Base-by-base conservation (phyloP, 2,888 invertebrate species). In the Rhingia campestris region DNA sequence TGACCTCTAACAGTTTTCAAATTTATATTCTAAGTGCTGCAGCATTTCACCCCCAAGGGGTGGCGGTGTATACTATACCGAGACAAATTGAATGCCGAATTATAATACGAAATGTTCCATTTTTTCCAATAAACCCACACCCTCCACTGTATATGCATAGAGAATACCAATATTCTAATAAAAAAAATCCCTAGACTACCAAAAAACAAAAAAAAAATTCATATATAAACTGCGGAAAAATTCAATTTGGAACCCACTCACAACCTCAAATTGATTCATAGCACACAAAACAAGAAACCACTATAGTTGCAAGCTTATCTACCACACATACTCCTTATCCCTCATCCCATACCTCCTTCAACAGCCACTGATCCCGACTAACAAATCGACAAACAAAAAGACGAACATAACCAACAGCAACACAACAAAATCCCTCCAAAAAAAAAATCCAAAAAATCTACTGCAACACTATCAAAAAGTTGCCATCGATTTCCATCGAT, bases 391-490 rank as follows among this genome's bases (percentile, higher is more conserved):
- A 61, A 35, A 58, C 43, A 51, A 59, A 56, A 39, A 47, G 39
- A 63, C 33, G n/a, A 61, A 61, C 53, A 67, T 58, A 59, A 56
- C 45, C 37, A 67, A 75, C 33, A 72, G 54, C 67, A 51, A 59
- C 33, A 59, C 41, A 67, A 32, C 39, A 59, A 10, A 51, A 51
- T 22, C 22, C 22, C 22, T 22, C 22, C 22, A 37, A 70, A 59
- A 35, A 22, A 45, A 39, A 51, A 30, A 10, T 12, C 41, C 22
- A 10, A 49, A 41, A 69, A 69, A 76, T 14, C 79, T 66, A 84
- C 84, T 84, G 84, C 84, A 84, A 84, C 84, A 84, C 84, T 84
- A 84, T 84, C 84, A 75, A 84, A 84, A 84, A 84, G 80, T 84
- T 84, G 79, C 84, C 84, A 84, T 84, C 84, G 84, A 84, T 84